Percentiles rank a stretch among this genome's conserved stretches.
Conservation (phyloP, 2,888 invertebrate species). For the Trichopria drosophilae region DNA sequence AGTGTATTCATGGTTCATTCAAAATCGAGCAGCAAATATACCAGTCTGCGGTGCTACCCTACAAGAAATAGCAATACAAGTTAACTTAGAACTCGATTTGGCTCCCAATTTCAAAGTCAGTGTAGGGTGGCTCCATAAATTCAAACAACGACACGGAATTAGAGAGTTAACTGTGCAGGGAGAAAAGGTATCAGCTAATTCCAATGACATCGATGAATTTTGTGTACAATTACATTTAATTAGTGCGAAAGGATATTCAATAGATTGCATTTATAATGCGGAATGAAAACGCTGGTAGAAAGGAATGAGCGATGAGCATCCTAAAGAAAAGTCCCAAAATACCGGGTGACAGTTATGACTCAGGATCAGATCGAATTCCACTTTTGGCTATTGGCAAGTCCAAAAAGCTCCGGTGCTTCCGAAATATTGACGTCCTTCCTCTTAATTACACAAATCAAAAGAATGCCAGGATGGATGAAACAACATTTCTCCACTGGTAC, state of each 20-base stretch:
- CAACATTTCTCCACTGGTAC: constrained; percentile 38
- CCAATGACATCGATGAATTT: constrained; percentile 21
- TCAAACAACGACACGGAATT: constrained; percentile 23
- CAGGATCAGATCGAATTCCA: constrained; percentile 24
- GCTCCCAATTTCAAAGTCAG: constrained; percentile 22
- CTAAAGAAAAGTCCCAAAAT: constrained; percentile 39
- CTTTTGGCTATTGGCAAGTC: constrained; percentile 43
- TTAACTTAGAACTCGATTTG: too few relatives aligned
- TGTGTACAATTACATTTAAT: constrained; percentile 16
- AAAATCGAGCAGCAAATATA: too few relatives aligned
- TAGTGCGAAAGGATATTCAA: constrained; percentile 6
- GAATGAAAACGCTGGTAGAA: constrained; percentile 35
- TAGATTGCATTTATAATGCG: constrained; percentile 38
- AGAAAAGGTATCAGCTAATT: constrained; percentile 28
- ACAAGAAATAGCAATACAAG: too few relatives aligned
- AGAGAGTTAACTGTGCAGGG: too few relatives aligned
- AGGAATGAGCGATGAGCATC: constrained; percentile 36
- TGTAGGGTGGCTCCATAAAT: constrained; percentile 26
- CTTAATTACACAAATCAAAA: constrained; percentile 33
- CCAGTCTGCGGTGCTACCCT: too few relatives aligned
- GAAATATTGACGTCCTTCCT: constrained; percentile 33
- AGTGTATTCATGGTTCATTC: too few relatives aligned
- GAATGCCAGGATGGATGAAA: constrained; percentile 42
- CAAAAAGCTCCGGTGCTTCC: constrained; percentile 42
- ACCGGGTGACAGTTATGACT: constrained; percentile 40